Evolutionary conservation across 2,888 invertebrate species (phyloP).

Genomic region (Thelaira solivaga): DNA sequence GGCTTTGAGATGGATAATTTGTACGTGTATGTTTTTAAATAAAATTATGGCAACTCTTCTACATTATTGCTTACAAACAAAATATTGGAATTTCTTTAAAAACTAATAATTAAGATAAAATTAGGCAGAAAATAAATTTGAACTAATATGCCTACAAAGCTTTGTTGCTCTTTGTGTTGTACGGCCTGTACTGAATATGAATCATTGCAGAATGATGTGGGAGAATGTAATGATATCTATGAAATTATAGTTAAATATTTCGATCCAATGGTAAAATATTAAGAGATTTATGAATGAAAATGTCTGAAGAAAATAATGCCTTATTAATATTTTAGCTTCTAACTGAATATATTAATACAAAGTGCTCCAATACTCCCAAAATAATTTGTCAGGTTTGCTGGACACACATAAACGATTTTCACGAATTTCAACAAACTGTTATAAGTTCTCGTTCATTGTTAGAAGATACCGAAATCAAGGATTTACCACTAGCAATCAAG

Average conservation of each 20-base stretch:
- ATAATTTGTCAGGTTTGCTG: conserved; percentile 45
- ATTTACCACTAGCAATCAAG: conserved; percentile 10
- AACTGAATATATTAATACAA: conserved; percentile 1
- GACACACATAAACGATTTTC: conserved; percentile 49
- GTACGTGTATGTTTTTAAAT: background rate
- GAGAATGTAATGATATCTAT: conserved; percentile 44
- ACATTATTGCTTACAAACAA: conserved; percentile 27
- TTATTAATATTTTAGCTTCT: conserved; percentile 30
- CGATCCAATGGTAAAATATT: conserved; percentile 50
- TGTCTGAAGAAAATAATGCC: background rate
- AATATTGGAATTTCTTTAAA: background rate
- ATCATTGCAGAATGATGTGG: conserved; percentile 38
- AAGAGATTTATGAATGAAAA: background rate
- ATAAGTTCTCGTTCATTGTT: conserved; percentile 23
- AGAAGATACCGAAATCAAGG: conserved; percentile 9
- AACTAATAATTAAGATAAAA: background rate
- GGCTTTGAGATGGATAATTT: too few relatives aligned
- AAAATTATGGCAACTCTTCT: background rate
- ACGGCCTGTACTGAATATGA: conserved; percentile 26
- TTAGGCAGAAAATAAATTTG: background rate
- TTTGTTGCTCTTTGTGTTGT: conserved; percentile 33
- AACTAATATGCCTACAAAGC: conserved; percentile 33
- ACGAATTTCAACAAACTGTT: conserved; percentile 50
- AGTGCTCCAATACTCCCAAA: background rate
- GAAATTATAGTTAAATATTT: conserved; percentile 56